phyloP scores from a whole-genome alignment of 2,888 invertebrate species.

The Sarcophaga variegata region DNA sequence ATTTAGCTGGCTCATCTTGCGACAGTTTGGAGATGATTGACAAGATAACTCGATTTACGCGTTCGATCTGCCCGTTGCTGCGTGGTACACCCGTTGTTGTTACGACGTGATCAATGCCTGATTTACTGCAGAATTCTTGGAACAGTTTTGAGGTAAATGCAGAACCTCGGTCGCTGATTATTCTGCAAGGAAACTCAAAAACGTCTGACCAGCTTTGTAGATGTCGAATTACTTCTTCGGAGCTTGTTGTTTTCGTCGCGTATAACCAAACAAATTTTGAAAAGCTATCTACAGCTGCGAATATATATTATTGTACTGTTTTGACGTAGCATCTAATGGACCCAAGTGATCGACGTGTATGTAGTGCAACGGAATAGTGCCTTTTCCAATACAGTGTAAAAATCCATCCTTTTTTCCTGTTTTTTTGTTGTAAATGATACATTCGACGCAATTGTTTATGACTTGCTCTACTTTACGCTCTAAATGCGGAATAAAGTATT shows the following conservation, averaged over 20 bases:
- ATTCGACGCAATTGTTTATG: too few relatives aligned
- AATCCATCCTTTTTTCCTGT: too few relatives aligned
- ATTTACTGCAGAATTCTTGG: background rate
- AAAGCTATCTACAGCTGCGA: slow-evolving; percentile 11
- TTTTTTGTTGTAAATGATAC: too few relatives aligned
- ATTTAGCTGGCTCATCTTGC: background rate
- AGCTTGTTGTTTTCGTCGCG: slow-evolving; percentile 9
- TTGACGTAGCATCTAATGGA: slow-evolving; percentile 2
- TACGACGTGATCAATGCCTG: slow-evolving; percentile 64
- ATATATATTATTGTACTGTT: background rate
- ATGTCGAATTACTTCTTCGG: slow-evolving; percentile 1
- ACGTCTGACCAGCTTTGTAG: background rate
- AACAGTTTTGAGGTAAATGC: slow-evolving; percentile 7
- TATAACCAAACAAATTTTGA: slow-evolving; percentile 31
- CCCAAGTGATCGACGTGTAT: background rate
- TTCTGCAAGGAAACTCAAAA: slow-evolving; percentile 3
- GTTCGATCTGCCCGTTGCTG: slow-evolving; percentile 49
- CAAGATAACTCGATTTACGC: slow-evolving; percentile 20
- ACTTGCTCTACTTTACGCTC: too few relatives aligned
- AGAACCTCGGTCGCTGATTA: slow-evolving; percentile 26
- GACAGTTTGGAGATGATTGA: slow-evolving; percentile 32
- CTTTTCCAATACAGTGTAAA: too few relatives aligned
- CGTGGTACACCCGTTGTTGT: slow-evolving; percentile 57
- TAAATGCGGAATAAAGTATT: too few relatives aligned
- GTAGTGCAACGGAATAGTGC: background rate